Conservation (phyloP, 30 jellyfish, hydroid and myxozoan genomes). For the Mastigias papua region DNA sequence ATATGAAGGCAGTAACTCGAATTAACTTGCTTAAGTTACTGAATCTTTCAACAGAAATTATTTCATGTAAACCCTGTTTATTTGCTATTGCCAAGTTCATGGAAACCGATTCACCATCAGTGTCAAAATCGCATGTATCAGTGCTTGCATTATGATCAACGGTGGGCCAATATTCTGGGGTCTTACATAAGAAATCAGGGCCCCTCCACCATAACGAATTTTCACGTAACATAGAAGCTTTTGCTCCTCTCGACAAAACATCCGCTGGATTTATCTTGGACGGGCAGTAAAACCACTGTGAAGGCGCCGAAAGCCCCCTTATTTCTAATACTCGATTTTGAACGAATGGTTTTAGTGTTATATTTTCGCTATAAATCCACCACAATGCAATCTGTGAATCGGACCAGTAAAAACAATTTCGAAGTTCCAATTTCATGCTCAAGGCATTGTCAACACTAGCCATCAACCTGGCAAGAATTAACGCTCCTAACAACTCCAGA, state of each 20-base stretch:
- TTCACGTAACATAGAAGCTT: background rate
- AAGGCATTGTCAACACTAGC: background rate
- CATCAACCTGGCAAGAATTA: background rate
- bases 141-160: background rate
- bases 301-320: background rate
- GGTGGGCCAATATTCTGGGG: background rate
- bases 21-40: background rate
- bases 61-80: background rate
- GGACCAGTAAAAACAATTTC: background rate
- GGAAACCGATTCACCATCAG: background rate
- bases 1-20: background rate
- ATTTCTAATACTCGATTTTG: conserved; percentile 4
- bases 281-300: conserved; percentile 10
- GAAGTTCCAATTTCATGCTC: background rate
- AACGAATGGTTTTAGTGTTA: background rate
- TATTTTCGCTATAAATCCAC: background rate
- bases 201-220: conserved; percentile 23
- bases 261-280: conserved; percentile 6
- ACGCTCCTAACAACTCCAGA: too few relatives aligned
- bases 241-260: background rate
- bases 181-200: background rate
- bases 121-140: background rate
- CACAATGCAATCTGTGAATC: conserved; percentile 17
- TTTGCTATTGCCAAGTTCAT: conserved; percentile 6
- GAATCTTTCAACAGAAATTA: background rate